Base-by-base conservation (phyloP, 2,888 invertebrate genomes). In the Synergus umbraculus region DNA sequence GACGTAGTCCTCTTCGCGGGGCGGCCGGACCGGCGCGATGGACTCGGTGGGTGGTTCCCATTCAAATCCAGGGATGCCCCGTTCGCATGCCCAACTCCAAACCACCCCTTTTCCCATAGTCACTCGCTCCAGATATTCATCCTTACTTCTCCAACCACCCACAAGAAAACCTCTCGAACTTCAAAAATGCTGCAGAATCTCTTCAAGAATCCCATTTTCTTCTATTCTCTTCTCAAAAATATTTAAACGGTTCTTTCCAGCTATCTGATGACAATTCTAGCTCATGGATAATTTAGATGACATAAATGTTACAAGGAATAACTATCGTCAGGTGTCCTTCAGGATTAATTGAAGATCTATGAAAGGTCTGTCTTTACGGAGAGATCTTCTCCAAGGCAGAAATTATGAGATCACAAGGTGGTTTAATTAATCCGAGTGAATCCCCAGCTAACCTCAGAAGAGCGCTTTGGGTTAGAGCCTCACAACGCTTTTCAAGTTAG, bases 31-130 rank as follows among this genome's bases (percentile, higher is more conserved):
- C 91, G 91, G 91, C 91, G 91, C 91, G 91, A 89, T 92, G 90
- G 91, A 92, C 91, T 88, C 87, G 85, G 91, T 91, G 92, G 92
- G 92, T 93, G 94, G 93, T 92, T 86, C 92, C 93, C 93, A 84
- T 92, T 91, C 86, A 87, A 88, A 90, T 89, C 88, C 88, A 54
- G 54, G 86, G 93, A 93, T 94, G 93, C 93, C 93, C 93, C 93
- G 93, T 94, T 94, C 94, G 94, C 94, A 89, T 87, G 91, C 90
- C 91, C 91, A 90, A 91, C 90, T 90, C 88, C 84, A 85, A 88
- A 82, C 86, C 87, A 82, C 85, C 85, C 85, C 86, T 86, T 92
- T 91, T 79, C 89, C 90, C 87, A 88, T 88, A 88, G 89, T 91
- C 90, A 89, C 89, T 76, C 78, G 79, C 80, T 15, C 46, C 46